Evolutionary conservation across 2,797 vertebrate genomes (phyloP), one percentile per base, ranked within the genome.

Genomic region (Bovichtus variegatus): DNA sequence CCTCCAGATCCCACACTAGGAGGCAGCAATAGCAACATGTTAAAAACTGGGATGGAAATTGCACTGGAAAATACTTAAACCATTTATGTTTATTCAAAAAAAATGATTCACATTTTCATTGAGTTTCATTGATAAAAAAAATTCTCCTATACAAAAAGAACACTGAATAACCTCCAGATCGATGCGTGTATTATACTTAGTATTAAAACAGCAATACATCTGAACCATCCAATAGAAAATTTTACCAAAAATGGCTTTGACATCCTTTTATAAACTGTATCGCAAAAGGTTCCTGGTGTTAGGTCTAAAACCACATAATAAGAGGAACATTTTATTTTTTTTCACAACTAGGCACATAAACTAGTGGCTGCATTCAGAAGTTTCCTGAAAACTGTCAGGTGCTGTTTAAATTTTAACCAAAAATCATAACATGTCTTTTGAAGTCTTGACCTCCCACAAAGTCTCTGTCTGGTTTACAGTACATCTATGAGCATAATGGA

Each of bases 221-320:
- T 84, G 82, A 87, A 91, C 89, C 87, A 93, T 83, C 86, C 87
- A 86, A 92, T 95, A 95, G 87, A 94, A 95, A 95, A 91, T 55
- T n/a, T 86, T 93, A 94, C 93, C 92, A 94, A 95, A 95, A 95
- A 96, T 95, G 95, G 95, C 95, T 96, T 95, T 94, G 92, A 95
- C 92, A 95, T 96, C 94, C 95, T 94, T 93, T 92, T 95, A 95
- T 84, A 95, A 95, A 95, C 86, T 82, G 88, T 94, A 92, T 94
- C 88, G 73, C 85, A 89, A 93, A 89, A 93, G 76, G 92, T 93
- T 92, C 93, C 88, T 89, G 87, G 88, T 90, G 83, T 92, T 90
- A 91, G 88, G 86, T 89, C 89, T 93, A 92, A 93, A 93, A 92
- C 78, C 76, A 89, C 86, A 89, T 80, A 90, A 78, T 66, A 90